Conservation (phyloP, 2,888 invertebrate species). For the Smittia aterrima region DNA sequence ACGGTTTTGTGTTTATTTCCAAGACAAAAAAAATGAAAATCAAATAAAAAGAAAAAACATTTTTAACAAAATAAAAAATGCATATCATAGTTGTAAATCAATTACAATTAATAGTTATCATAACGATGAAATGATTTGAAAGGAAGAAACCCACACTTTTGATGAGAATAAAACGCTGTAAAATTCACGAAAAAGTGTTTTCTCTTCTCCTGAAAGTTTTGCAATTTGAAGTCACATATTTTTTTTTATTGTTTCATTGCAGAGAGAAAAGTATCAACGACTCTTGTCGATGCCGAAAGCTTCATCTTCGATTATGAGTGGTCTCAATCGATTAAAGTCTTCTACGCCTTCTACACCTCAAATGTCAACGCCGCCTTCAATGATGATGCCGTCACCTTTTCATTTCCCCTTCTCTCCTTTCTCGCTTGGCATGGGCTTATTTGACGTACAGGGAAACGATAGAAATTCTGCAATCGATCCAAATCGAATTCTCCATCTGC, state of each 20-base stretch:
- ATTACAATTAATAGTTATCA: conserved; percentile 32
- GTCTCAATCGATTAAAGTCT: conserved; percentile 32
- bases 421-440: conserved; percentile 53
- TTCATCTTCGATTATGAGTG: conserved; percentile 36
- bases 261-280: conserved; percentile 36
- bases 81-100: conserved; percentile 89
- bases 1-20: background rate
- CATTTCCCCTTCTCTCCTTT: conserved; percentile 59
- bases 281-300: conserved; percentile 25
- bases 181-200: conserved; percentile 46
- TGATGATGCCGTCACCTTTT: conserved; percentile 57
- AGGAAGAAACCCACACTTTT: conserved; percentile 61
- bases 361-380: conserved; percentile 9
- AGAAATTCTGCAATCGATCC: conserved; percentile 49
- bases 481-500: conserved; percentile 58
- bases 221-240: background rate
- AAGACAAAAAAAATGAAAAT: background rate
- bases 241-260: conserved; percentile 25
- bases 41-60: conserved; percentile 45
- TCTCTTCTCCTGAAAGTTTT: background rate
- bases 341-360: conserved; percentile 24
- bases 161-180: conserved; percentile 61
- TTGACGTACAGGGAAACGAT: conserved; percentile 48
- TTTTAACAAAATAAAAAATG: conserved; percentile 68
- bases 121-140: conserved; percentile 28